Percentiles rank a stretch among this genome's conserved stretches.
These are phyloP conservation scores for Synchiropus splendidus DNA, from an alignment of 2,113 vertebrate genomes.

Conservation along the genomic window DNA sequence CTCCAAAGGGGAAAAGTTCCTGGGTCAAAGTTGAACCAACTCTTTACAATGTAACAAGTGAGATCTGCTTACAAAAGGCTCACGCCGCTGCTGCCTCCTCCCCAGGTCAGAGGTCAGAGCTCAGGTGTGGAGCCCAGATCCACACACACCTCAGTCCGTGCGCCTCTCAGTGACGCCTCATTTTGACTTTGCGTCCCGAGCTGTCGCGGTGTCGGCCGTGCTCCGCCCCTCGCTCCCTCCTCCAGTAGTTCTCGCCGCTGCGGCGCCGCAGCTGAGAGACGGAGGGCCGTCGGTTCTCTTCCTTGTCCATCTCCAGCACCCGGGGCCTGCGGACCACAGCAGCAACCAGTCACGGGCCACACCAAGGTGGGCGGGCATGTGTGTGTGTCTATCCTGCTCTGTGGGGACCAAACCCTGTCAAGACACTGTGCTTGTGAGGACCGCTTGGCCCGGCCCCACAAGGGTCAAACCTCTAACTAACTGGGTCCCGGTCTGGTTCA, in stretches of 20 bases:
- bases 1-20: conserved; percentile 5
- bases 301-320: conserved; percentile 97
- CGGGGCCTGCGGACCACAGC: conserved; percentile 81
- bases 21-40: no score
- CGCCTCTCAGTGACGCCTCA: conserved; percentile 84
- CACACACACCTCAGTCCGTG: no score
- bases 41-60: no score
- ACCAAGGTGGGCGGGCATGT: neutral
- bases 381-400: conserved; percentile 13
- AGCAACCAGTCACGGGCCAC: neutral
- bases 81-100: no score
- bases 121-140: no score
- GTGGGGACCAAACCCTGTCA: no score
- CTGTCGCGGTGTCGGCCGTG: conserved; percentile 66
- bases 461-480: no score
- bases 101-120: no score
- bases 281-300: conserved; percentile 86
- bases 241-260: conserved; percentile 82
- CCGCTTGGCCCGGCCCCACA: no score
- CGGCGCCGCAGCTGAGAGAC: conserved; percentile 74
- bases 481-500: no score
- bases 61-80: no score
- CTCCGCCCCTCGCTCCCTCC: conserved; percentile 70
- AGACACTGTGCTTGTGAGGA: no score
- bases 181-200: conserved; percentile 86